Percentiles rank a stretch among this genome's conserved stretches.
Conservation (phyloP, 2,113 vertebrate genomes). For the Colius striatus region DNA sequence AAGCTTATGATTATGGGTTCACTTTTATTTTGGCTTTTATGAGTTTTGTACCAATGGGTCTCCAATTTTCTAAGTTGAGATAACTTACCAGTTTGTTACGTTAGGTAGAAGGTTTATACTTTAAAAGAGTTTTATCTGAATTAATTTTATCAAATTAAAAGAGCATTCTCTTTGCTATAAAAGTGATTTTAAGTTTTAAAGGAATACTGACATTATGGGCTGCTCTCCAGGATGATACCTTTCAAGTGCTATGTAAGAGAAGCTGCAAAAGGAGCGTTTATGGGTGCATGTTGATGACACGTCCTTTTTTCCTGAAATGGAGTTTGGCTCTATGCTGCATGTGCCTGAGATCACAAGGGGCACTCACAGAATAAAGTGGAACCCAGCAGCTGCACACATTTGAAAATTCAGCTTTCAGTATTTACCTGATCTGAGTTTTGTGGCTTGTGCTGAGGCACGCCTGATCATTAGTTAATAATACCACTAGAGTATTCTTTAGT, state of each 20-base stretch:
- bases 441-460: background rate
- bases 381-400: background rate
- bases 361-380: fast-evolving
- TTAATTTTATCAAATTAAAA: background rate
- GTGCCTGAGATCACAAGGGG: background rate
- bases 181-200: background rate
- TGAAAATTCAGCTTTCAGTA: background rate
- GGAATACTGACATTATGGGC: background rate
- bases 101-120: background rate
- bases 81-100: background rate
- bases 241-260: background rate
- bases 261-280: background rate
- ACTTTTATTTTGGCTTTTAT: background rate
- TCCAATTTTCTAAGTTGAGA: background rate
- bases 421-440: background rate
- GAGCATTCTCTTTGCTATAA: background rate
- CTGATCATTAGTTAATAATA: background rate
- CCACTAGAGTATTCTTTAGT: background rate
- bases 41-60: background rate
- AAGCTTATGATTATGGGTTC: background rate
- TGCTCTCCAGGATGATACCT: background rate
- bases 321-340: background rate
- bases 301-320: background rate
- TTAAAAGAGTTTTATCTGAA: background rate
- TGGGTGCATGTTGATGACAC: background rate